Evolutionary conservation across 2,113 vertebrate species (phyloP).

Genomic region (Melanostigma gelatinosum): DNA sequence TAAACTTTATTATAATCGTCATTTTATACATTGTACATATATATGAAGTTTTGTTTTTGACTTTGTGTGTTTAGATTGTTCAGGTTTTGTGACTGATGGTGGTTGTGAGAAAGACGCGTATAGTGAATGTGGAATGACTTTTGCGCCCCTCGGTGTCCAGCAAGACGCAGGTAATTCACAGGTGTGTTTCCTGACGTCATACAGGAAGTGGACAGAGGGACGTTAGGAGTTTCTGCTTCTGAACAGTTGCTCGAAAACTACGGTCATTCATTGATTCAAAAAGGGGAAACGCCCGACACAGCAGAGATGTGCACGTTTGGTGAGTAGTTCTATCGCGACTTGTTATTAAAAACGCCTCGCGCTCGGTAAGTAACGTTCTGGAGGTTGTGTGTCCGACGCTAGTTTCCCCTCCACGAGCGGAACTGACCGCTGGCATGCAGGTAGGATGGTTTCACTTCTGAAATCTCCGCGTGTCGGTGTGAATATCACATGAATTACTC

Average conservation of each 20-base stretch:
- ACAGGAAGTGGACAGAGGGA: conserved; percentile 65
- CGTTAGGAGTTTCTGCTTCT: neutral
- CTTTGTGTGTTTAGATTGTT: neutral
- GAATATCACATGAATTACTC: neutral
- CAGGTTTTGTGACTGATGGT: too few species aligned
- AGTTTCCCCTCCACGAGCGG: conserved; percentile 5
- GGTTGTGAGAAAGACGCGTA: neutral
- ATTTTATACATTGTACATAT: too few species aligned
- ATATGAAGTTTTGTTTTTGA: neutral
- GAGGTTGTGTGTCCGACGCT: neutral
- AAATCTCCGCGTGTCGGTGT: neutral
- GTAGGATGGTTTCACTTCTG: neutral
- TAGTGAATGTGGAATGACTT: neutral
- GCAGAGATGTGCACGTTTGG: conserved; percentile 71
- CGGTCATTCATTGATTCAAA: neutral
- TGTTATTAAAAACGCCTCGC: neutral
- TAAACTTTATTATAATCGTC: too few species aligned
- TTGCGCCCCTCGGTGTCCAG: conserved; percentile 25
- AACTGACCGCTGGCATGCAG: conserved; percentile 38
- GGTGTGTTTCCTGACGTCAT: conserved; percentile 69
- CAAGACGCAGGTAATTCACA: conserved; percentile 47
- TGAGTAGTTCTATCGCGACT: conserved; percentile 39
- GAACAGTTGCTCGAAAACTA: neutral
- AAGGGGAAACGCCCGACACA: neutral
- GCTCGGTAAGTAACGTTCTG: neutral